Conservation (phyloP, 2,113 vertebrate genomes). For the Scomber japonicus region DNA sequence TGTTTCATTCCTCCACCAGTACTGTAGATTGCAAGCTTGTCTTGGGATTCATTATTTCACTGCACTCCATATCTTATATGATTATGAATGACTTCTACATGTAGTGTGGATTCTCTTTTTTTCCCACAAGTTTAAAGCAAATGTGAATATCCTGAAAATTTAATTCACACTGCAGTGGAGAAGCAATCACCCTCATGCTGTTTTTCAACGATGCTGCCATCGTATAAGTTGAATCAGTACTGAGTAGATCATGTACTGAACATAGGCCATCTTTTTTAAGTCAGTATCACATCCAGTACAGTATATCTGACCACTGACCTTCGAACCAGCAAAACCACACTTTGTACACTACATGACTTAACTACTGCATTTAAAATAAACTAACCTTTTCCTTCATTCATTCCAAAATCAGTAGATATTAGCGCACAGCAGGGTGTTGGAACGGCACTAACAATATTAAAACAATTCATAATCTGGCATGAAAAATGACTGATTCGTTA, state of each 20-base stretch:
- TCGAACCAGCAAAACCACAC: conserved; percentile 20
- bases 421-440: not conserved
- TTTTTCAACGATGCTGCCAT: conserved; percentile 6
- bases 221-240: conserved; percentile 50
- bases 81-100: conserved; percentile 37
- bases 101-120: not conserved
- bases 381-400: not conserved
- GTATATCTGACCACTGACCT: conserved; percentile 4
- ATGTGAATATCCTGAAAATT: conserved; percentile 34
- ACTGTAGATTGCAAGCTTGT: conserved; percentile 30
- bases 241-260: conserved; percentile 35
- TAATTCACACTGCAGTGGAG: conserved; percentile 28
- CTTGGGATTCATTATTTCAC: conserved; percentile 43
- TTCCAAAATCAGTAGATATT: not conserved
- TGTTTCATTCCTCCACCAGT: conserved; percentile 19
- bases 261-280: not conserved
- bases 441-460: conserved; percentile 6
- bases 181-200: conserved; percentile 26
- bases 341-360: not conserved
- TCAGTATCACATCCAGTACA: conserved; percentile 1
- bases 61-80: conserved; percentile 11
- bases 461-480: conserved; percentile 17
- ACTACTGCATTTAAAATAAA: not conserved
- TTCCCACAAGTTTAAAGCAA: conserved; percentile 24
- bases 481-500: conserved; percentile 31